These are phyloP conservation scores for Hylomyscus alleni DNA, from an alignment of 2,797 vertebrate species.

Conservation along the genomic window DNA sequence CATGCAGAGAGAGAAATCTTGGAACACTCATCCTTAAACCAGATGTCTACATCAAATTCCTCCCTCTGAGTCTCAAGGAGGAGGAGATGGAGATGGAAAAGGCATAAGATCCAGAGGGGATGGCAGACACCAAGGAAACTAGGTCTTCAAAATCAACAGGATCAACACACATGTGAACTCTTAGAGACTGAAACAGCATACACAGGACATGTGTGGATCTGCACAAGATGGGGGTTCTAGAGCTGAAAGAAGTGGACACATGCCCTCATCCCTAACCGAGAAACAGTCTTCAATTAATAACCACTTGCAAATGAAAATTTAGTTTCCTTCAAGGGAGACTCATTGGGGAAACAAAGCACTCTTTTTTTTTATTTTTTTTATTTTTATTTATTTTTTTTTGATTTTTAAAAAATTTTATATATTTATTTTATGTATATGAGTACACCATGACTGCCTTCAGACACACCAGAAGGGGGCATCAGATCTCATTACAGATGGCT, in stretches of 20 bases:
- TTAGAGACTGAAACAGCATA: not conserved
- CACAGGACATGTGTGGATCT: not conserved
- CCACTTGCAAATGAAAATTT: not conserved
- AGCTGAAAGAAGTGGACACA: not conserved
- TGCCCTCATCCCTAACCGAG: not conserved
- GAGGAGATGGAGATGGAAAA: not conserved
- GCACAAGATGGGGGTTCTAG: not conserved
- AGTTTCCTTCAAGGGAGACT: too few species aligned
- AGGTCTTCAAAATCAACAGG: not conserved
- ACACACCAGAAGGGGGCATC: too few species aligned
- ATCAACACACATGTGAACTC: not conserved
- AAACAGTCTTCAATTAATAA: not conserved
- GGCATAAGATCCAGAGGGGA: not conserved
- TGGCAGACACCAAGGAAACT: not conserved
- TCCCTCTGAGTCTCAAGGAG: not conserved
- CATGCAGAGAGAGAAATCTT: not conserved
- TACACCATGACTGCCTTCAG: too few species aligned
- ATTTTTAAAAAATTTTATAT: too few species aligned
- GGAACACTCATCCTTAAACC: not conserved
- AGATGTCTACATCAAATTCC: not conserved
- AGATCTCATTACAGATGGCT: too few species aligned
- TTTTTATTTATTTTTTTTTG: too few species aligned
- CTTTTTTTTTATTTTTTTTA: too few species aligned
- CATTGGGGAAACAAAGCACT: not conserved
- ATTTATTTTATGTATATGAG: too few species aligned